Evolutionary conservation across 2,888 invertebrate genomes (phyloP).

Genomic region (Acleris holmiana): DNA sequence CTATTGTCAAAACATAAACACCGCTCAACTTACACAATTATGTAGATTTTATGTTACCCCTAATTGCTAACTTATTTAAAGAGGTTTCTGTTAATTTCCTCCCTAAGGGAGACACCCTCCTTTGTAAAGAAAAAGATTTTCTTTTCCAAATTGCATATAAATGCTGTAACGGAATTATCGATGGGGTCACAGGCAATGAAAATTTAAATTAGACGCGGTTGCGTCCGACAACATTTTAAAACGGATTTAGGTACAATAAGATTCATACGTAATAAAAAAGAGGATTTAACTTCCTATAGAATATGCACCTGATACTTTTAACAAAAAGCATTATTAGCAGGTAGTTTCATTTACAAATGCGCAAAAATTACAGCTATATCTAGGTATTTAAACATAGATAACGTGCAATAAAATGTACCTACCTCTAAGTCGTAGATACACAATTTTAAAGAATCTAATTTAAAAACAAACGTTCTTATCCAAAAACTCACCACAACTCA

Average conservation of each 20-base stretch:
- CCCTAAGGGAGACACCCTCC: slow-evolving; percentile 52
- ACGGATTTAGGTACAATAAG: no score
- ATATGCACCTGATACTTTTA: no score
- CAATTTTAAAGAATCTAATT: not conserved
- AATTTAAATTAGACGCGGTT: slow-evolving; percentile 55
- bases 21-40: slow-evolving; percentile 78
- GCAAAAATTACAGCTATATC: no score
- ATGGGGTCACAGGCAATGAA: slow-evolving; percentile 62
- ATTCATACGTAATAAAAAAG: no score
- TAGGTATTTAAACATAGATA: no score
- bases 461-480: slow-evolving; percentile 14
- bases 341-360: no score
- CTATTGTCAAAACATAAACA: slow-evolving; percentile 78
- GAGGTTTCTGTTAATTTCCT: slow-evolving; percentile 77
- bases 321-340: no score
- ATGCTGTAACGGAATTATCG: slow-evolving; percentile 71
- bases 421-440: no score
- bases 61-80: slow-evolving; percentile 84
- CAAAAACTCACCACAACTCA: slow-evolving; percentile 19
- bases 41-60: slow-evolving; percentile 82
- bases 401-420: no score
- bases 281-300: no score
- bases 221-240: not conserved
- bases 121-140: slow-evolving; percentile 52
- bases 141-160: slow-evolving; percentile 74